Evolutionary conservation across 2,113 vertebrate species (phyloP).

Genomic region (Gila orcuttii): DNA sequence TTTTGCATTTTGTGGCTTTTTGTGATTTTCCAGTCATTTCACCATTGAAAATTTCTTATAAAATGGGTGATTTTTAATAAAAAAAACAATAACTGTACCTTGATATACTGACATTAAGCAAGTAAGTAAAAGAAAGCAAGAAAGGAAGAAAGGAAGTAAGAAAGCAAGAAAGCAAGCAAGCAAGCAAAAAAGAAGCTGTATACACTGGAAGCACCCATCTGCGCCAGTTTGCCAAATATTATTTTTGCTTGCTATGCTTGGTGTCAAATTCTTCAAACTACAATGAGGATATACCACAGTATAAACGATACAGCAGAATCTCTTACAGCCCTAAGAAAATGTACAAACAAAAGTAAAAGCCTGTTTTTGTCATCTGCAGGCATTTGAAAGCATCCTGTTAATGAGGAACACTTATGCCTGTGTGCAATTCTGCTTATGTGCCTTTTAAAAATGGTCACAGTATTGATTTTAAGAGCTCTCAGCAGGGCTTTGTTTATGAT

Average conservation of each 20-base stretch:
- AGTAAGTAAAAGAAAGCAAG: background rate
- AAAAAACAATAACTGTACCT: background rate
- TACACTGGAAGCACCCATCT: background rate
- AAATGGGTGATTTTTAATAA: background rate
- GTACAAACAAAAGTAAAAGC: slow-evolving; percentile 8
- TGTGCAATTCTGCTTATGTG: slow-evolving; percentile 18
- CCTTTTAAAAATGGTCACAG: slow-evolving; percentile 29
- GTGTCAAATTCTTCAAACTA: background rate
- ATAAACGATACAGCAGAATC: background rate
- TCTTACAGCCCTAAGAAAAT: background rate
- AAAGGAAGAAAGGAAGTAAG: too few species aligned
- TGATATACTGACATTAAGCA: background rate
- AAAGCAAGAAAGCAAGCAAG: background rate
- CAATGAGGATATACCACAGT: background rate
- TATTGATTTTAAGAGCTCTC: slow-evolving; percentile 38
- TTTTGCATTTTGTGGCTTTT: too few species aligned
- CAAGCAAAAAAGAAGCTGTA: background rate
- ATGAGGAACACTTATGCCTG: slow-evolving; percentile 19
- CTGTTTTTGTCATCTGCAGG: background rate
- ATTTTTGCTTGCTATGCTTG: background rate
- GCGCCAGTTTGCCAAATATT: background rate
- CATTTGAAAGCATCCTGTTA: background rate
- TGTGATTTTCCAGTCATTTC: too few species aligned
- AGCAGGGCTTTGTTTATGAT: background rate
- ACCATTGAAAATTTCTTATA: background rate